These are phyloP conservation scores for Conistra vaccinii DNA, from an alignment of 2,888 invertebrate genomes.

Conservation along the genomic window DNA sequence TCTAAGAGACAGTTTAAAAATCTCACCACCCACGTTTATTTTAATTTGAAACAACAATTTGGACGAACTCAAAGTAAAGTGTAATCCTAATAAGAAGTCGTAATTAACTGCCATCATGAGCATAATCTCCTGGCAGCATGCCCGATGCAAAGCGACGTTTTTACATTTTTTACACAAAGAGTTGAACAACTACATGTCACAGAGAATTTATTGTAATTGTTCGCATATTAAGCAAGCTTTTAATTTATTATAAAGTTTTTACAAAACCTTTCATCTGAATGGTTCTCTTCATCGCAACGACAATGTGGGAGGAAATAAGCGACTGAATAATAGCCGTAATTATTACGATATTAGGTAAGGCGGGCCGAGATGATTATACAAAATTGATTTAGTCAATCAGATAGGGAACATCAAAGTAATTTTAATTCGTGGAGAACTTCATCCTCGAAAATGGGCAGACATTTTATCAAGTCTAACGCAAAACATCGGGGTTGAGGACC, in stretches of 20 bases:
- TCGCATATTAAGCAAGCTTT: conserved; percentile 59
- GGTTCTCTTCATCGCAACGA: conserved; percentile 1
- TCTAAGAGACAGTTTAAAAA: conserved; percentile 44
- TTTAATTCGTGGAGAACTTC: conserved; percentile 24
- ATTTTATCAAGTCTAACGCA: conserved; percentile 41
- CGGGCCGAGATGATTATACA: conserved; percentile 49
- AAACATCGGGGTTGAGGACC: conserved; percentile 43
- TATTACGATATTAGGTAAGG: conserved; percentile 67
- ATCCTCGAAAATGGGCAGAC: conserved; percentile 21
- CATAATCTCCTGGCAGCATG: conserved; percentile 71
- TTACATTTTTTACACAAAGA: conserved; percentile 67
- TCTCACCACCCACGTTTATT: conserved; percentile 40
- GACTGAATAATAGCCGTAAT: conserved; percentile 58
- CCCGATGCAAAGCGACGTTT: conserved; percentile 66
- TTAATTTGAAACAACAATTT: conserved; percentile 38
- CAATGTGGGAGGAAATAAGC: conserved; percentile 21
- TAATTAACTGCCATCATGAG: conserved; percentile 63
- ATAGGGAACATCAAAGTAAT: conserved; percentile 44
- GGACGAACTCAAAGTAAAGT: conserved; percentile 40
- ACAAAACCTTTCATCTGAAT: conserved; percentile 23
- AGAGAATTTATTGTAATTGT: conserved; percentile 68
- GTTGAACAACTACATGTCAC: conserved; percentile 66
- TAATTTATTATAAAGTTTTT: conserved; percentile 27
- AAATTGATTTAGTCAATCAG: conserved; percentile 63
- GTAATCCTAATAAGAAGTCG: conserved; percentile 63